Percentiles rank a stretch among this genome's conserved stretches.
Conservation (phyloP, 2,113 vertebrate species). For the Eidolon helvum region DNA sequence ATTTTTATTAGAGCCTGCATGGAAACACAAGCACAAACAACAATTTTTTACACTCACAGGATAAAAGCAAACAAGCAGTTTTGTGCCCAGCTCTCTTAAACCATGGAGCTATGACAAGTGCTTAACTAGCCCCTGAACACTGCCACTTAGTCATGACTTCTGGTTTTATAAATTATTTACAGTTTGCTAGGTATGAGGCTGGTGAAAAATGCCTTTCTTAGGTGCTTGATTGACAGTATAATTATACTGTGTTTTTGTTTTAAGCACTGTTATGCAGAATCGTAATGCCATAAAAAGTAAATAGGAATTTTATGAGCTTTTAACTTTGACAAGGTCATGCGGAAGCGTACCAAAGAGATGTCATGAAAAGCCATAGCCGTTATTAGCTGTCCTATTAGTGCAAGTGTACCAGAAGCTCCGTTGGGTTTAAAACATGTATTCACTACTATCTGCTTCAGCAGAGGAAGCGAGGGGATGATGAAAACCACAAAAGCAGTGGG, state of each 20-base stretch:
- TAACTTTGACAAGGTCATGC: conserved; percentile 88
- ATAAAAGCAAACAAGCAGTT: conserved; percentile 72
- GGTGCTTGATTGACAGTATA: conserved; percentile 84
- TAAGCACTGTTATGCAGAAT: conserved; percentile 86
- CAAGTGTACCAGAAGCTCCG: conserved; percentile 61
- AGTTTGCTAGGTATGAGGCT: conserved; percentile 84
- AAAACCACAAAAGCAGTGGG: background rate
- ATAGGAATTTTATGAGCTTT: conserved; percentile 85
- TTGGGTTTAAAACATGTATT: conserved; percentile 10
- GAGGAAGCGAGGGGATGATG: background rate
- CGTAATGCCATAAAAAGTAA: conserved; percentile 83
- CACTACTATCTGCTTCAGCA: background rate
- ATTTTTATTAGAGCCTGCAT: conserved; percentile 81
- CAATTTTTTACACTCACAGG: conserved; percentile 69
- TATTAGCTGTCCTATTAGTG: conserved; percentile 78
- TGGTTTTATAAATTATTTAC: conserved; percentile 88
- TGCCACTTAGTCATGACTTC: conserved; percentile 84
- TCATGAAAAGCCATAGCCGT: conserved; percentile 75
- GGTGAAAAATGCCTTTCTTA: conserved; percentile 85
- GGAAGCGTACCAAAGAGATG: conserved; percentile 78
- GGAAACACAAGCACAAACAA: conserved; percentile 72
- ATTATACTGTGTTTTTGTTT: conserved; percentile 86
- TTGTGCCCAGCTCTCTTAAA: conserved; percentile 69
- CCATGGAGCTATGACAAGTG: conserved; percentile 75
- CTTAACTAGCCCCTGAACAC: conserved; percentile 83